Evolutionary conservation across 2,113 vertebrate species (phyloP).

Genomic region (Tupaia tana): DNA sequence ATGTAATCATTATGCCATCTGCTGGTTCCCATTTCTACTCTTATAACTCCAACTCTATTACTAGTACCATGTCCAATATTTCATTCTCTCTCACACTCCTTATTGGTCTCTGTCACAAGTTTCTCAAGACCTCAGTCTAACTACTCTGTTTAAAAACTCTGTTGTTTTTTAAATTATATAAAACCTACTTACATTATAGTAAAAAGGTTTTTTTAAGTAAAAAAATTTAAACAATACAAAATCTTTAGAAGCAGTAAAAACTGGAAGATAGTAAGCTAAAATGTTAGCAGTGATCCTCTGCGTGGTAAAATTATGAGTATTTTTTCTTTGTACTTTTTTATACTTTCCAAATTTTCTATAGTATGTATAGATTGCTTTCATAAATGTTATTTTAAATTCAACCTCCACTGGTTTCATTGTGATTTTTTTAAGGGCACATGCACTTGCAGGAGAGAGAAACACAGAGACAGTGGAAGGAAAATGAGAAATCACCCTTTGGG

Average conservation of each 20-base stretch:
- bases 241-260: neutral
- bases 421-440: neutral
- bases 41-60: neutral
- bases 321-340: neutral
- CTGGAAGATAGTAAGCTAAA: neutral
- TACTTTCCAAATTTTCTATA: conserved; percentile 12
- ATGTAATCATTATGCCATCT: too few species aligned
- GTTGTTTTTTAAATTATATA: neutral
- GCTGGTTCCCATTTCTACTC: neutral
- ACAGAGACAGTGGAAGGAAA: too few species aligned
- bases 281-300: neutral
- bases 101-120: neutral
- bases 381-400: conserved; percentile 8
- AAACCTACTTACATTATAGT: neutral
- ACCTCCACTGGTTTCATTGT: neutral
- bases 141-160: neutral
- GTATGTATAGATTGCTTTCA: neutral
- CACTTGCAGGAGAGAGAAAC: too few species aligned
- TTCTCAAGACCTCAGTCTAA: neutral
- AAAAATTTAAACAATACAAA: neutral
- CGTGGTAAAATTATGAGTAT: neutral
- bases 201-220: neutral
- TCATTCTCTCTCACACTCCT: neutral
- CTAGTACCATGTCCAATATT: neutral
- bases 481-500: too few species aligned